Percentiles rank a stretch among this genome's conserved stretches.
Evolutionary conservation across 2,888 invertebrate genomes (phyloP).

Genomic region (Drosophila ustulata): DNA sequence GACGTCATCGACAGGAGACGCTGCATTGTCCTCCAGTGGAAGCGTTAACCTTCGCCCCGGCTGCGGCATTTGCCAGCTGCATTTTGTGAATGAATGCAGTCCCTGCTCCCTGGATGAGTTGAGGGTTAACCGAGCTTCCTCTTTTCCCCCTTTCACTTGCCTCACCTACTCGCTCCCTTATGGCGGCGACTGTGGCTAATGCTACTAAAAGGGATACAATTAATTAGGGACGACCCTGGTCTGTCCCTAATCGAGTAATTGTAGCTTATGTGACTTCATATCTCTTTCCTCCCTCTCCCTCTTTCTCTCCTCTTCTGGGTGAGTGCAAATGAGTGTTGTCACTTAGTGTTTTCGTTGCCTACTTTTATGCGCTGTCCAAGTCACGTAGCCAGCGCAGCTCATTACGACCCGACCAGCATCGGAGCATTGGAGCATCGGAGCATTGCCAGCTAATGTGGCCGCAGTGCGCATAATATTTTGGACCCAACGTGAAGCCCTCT

Average conservation of each 20-base stretch:
- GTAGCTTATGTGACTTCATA: conserved; percentile 15
- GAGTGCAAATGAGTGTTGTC: conserved; percentile 28
- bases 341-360: conserved; percentile 42
- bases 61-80: conserved; percentile 36
- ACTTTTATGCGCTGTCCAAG: conserved; percentile 31
- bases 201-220: conserved; percentile 41
- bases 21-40: conserved; percentile 58
- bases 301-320: background rate
- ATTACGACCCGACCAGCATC: conserved; percentile 40
- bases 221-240: conserved; percentile 43
- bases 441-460: conserved; percentile 54
- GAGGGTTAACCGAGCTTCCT: background rate
- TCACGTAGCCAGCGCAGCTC: conserved; percentile 45
- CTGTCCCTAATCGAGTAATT: conserved; percentile 46
- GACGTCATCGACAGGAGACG: conserved; percentile 65
- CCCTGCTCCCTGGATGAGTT: conserved; percentile 1
- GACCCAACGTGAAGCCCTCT: conserved; percentile 32
- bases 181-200: background rate
- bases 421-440: conserved; percentile 6
- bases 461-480: conserved; percentile 35
- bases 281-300: background rate
- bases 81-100: conserved; percentile 18
- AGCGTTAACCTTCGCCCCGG: conserved; percentile 71
- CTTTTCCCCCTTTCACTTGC: background rate
- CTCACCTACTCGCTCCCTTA: no score